Percentiles rank a stretch among this genome's conserved stretches.
Conservation (phyloP, 2,797 vertebrate genomes). For the Lepus oiostolus region DNA sequence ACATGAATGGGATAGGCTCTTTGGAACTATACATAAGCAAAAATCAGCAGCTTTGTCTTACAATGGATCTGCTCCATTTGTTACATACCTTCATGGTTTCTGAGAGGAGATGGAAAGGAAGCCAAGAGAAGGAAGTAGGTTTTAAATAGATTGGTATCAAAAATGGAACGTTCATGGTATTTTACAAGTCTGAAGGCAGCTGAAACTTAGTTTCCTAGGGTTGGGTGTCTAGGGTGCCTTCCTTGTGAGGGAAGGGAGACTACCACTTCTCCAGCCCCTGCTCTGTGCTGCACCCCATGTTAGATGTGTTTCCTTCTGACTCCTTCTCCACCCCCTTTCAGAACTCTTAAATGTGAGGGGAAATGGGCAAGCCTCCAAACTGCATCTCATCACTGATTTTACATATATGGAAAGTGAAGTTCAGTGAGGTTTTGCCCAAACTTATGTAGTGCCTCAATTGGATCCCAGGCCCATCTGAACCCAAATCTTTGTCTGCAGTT, state of each 20-base stretch:
- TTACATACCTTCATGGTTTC: slow-evolving; percentile 1
- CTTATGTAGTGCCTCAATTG: not conserved
- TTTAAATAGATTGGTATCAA: slow-evolving; percentile 22
- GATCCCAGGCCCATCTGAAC: not conserved
- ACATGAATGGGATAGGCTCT: not conserved
- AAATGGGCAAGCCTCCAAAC: slow-evolving; percentile 5
- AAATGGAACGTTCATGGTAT: slow-evolving; percentile 8
- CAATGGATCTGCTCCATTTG: not conserved
- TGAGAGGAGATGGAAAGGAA: not conserved
- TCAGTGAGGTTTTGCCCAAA: not conserved
- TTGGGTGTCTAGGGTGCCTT: not conserved
- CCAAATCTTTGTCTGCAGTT: not conserved
- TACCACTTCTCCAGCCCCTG: slow-evolving; percentile 33
- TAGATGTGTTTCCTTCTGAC: not conserved
- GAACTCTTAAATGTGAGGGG: slow-evolving; percentile 13
- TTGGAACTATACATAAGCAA: not conserved
- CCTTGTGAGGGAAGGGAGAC: not conserved
- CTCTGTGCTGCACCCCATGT: not conserved
- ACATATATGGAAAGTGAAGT: not conserved
- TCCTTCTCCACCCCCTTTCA: not conserved
- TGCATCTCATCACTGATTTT: not conserved
- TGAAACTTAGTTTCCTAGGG: not conserved
- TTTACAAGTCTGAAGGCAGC: slow-evolving; percentile 44
- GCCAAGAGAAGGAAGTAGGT: not conserved
- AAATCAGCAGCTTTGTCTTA: slow-evolving; percentile 19